A percentile compares a stretch with the other conserved stretches of the same genome.
Evolutionary conservation across 2,113 vertebrate genomes (phyloP).

Genomic region (Platanista minor): DNA sequence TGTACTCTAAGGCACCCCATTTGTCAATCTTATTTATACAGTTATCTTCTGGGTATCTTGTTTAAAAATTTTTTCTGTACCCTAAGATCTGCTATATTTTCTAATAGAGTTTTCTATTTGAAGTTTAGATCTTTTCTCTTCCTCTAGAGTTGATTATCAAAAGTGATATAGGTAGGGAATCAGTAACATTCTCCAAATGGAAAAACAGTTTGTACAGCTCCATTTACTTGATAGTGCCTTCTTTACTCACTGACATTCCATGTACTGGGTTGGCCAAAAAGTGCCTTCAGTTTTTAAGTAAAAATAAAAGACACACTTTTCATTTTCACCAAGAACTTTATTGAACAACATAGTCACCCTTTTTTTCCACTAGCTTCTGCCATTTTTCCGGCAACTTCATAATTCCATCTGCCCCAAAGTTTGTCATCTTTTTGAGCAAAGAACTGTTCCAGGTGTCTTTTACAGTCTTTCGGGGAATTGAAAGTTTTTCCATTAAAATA

Average conservation of each 20-base stretch:
- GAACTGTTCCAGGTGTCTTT: too few relatives aligned
- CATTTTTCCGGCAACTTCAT: too few relatives aligned
- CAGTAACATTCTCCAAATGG: background rate
- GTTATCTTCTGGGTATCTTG: background rate
- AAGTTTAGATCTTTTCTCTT: background rate
- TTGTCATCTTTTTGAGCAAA: too few relatives aligned
- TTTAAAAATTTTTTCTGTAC: background rate
- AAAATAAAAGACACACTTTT: too few relatives aligned
- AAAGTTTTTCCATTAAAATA: too few relatives aligned
- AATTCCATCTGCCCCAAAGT: too few relatives aligned
- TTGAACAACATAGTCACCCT: too few relatives aligned
- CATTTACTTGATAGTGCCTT: background rate
- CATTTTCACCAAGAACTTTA: too few relatives aligned
- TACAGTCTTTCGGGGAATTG: too few relatives aligned
- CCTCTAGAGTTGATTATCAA: background rate
- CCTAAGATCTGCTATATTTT: background rate
- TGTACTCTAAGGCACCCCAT: background rate
- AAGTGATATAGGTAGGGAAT: background rate
- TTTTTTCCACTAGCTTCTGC: too few relatives aligned
- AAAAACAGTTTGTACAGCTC: background rate
- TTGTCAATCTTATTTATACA: background rate
- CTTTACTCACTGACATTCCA: background rate
- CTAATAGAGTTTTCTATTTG: background rate
- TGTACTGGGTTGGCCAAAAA: too few relatives aligned
- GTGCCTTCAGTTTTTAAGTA: too few relatives aligned